Conservation (phyloP, 2,113 vertebrate species). For the Prionailurus bengalensis region DNA sequence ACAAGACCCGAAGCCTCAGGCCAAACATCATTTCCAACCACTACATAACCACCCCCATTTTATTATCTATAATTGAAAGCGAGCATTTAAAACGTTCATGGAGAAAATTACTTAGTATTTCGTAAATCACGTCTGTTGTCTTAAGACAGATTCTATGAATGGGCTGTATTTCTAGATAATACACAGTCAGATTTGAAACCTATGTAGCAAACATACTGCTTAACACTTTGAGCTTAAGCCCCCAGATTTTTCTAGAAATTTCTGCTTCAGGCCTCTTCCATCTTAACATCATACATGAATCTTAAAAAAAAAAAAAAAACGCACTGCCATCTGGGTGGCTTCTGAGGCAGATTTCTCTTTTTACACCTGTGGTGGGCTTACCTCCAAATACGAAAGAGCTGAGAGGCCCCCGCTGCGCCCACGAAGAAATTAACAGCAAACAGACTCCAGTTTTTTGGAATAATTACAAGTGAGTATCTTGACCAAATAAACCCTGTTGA, state of each 20-base stretch:
- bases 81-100: background rate
- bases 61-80: background rate
- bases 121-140: background rate
- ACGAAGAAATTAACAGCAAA: conserved; percentile 99
- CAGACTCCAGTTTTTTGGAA: conserved; percentile 98
- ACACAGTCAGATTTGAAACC: conserved; percentile 3
- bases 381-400: conserved; percentile 98
- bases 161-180: background rate
- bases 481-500: conserved; percentile 97
- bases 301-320: background rate
- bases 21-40: background rate
- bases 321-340: background rate
- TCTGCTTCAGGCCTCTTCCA: conserved; percentile 45
- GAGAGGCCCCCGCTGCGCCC: conserved; percentile 93
- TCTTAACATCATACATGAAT: background rate
- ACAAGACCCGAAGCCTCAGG: background rate
- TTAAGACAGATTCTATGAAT: background rate
- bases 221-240: background rate
- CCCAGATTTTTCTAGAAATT: background rate
- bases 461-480: conserved; percentile 98
- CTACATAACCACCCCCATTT: background rate
- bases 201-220: background rate
- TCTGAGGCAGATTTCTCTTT: background rate
- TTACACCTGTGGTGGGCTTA: conserved; percentile 82
- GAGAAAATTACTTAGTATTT: conserved; percentile 11